phyloP scores from a whole-genome alignment of 2,888 invertebrate genomes.

The Euplagia quadripunctaria region DNA sequence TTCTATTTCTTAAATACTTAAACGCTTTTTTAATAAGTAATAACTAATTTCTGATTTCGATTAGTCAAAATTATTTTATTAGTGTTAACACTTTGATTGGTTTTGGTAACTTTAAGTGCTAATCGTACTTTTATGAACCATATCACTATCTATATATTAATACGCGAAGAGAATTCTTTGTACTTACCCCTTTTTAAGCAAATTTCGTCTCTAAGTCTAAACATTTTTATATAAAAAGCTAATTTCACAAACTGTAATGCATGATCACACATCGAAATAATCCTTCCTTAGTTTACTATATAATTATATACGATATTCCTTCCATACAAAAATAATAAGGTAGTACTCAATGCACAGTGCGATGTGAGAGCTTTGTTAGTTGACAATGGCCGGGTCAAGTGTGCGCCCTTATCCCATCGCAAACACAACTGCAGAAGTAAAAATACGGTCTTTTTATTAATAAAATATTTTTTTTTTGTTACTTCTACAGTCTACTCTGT shows the following conservation, averaged over 20 bases:
- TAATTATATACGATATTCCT: conserved; percentile 1
- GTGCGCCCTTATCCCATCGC: conserved; percentile 26
- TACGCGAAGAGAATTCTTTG: no score
- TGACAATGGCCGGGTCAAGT: conserved; percentile 52
- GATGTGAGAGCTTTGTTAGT: conserved; percentile 38
- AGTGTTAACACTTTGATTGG: no score
- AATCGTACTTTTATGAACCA: no score
- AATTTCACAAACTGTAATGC: not conserved
- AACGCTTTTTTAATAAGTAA: no score
- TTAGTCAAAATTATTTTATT: no score
- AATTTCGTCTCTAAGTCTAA: no score
- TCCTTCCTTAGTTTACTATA: not conserved
- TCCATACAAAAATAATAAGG: conserved; percentile 11
- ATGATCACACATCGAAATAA: not conserved
- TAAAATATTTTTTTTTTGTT: not conserved
- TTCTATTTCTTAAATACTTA: no score
- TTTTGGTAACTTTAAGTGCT: no score
- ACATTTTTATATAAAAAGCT: not conserved
- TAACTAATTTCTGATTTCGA: no score
- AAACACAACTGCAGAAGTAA: conserved; percentile 1
- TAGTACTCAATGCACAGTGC: conserved; percentile 12
- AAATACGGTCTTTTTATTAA: not conserved
- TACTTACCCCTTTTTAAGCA: no score
- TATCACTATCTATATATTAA: no score
- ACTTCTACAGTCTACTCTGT: not conserved